Base-by-base conservation (phyloP, 2,888 invertebrate species). In the Perithous albicinctus region DNA sequence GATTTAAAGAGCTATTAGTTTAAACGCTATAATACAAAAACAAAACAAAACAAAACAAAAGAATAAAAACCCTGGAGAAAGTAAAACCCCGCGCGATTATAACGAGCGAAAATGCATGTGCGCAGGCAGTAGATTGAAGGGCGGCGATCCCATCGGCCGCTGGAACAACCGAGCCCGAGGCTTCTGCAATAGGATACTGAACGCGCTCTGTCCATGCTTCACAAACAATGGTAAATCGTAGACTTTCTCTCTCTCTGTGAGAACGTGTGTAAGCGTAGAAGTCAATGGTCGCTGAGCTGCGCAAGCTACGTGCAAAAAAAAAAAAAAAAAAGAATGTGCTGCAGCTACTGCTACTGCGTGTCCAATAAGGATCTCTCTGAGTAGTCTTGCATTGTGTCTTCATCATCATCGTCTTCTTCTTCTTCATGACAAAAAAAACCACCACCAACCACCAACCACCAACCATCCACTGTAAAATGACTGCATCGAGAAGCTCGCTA, bases 161-260 rank as follows among this genome's bases (percentile, higher is more conserved):
- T 93, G 93, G 93, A 93, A 93, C 88, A 90, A 91, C 87, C 91
- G 93, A 82, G 93, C 93, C 79, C 91, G 93, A 78, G 92, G 92
- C 80, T 93, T 93, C 90, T 92, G 92, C 90, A 92, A 89, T 87
- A 92, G 92, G 87, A 88, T 92, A 85, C 86, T 92, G 87, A 92
- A 92, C 87, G 91, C 91, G 77, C 89, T 92, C 79, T 92, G 92
- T 78, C 92, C 92, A 56, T 92, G 92, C 89, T 91, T 92, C 90
- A 90, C 89, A 86, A 91, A 90, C 87, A 92, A 91, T 90, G 92
- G 92, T 92, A 92, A 92, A 92, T 92, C 90, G 85, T 90, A 90
- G 89, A 89, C 85, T 85, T 86, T 51, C 48, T 18, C 15, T 48
- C 48, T 38, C 29, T 38, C 26, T 54, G 29, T 61, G 56, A 67